Base-by-base conservation (phyloP, 2,797 vertebrate species). In the Rhinophrynus dorsalis region DNA sequence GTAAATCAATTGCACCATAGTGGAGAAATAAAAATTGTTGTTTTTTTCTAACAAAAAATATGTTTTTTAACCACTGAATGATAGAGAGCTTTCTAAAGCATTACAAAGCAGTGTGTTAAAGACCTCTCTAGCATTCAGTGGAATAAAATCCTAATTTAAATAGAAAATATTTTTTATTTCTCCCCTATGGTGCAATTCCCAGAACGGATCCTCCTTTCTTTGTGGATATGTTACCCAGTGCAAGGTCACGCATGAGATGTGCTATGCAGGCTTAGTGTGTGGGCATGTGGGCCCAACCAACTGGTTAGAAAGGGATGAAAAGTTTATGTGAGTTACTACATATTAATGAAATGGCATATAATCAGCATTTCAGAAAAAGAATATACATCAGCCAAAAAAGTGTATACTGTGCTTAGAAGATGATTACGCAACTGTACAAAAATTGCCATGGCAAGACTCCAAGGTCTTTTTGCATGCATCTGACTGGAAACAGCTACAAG, bases 341-440 rank as follows among this genome's bases (percentile, higher is more conserved):
- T 15, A 35, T 15, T 57, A 18, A 30, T 57, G 21, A 27, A 47
- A 26, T 67, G 52, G 57, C 56, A 60, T 32, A 60, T 51, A 33
- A 32, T 62, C 67, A 55, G 44, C 47, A 40, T 70, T 55, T 51
- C 20, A 70, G 26, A 17, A 42, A n/a, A 33, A 51, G 33, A 24
- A 18, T 27, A 66, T 12, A 33, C 18, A 44, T 30, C 21, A 66
- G 61, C 45, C 61, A 63, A 58, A 65, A 72, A 64, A 21, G 27
- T 32, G 24, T 42, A 63, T 26, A 64, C 29, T 13, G 55, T 59
- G 55, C 47, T 51, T 32, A 68, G 42, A 35, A 44, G 52, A 51
- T 32, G 48, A 21, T 72, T 72, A 65, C 69, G 35, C 69, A 72
- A 65, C 24, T 32, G 24, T 42, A 72, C 37, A 66, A 51, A 58